phyloP scores from a whole-genome alignment of 2,888 invertebrate species.

The Drosophila formosana region DNA sequence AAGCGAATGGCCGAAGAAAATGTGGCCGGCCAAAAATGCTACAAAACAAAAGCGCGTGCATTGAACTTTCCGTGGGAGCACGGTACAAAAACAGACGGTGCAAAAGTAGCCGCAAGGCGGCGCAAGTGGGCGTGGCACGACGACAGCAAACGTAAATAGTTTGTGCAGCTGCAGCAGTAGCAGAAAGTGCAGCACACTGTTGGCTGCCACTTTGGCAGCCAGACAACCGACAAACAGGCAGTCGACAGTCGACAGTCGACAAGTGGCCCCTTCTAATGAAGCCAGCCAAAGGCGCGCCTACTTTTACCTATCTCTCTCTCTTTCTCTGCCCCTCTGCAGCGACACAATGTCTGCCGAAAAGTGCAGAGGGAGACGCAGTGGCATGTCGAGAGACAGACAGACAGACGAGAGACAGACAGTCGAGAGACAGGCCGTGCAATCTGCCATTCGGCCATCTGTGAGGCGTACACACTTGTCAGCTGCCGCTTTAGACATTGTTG shows the following conservation, averaged over 20 bases:
- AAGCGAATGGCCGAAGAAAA: too few species aligned
- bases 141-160: slow-evolving; percentile 68
- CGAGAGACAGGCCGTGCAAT: slow-evolving; percentile 38
- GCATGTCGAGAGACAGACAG: slow-evolving; percentile 19
- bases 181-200: slow-evolving; percentile 38
- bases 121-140: slow-evolving; percentile 57
- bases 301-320: background rate
- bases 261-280: slow-evolving; percentile 69
- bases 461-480: slow-evolving; percentile 78
- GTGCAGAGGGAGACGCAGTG: slow-evolving; percentile 8
- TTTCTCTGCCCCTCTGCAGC: background rate
- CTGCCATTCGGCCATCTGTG: slow-evolving; percentile 64
- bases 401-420: slow-evolving; percentile 15
- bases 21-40: slow-evolving; percentile 46
- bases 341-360: slow-evolving; percentile 32
- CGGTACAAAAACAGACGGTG: slow-evolving; percentile 26
- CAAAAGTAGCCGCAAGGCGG: slow-evolving; percentile 24
- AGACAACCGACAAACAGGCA: slow-evolving; percentile 28
- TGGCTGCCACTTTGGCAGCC: slow-evolving; percentile 52
- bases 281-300: slow-evolving; percentile 64
- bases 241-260: slow-evolving; percentile 39
- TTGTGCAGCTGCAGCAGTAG: slow-evolving; percentile 49
- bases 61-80: slow-evolving; percentile 63
- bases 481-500: slow-evolving; percentile 70
- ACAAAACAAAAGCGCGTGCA: slow-evolving; percentile 72